Conservation (phyloP, 2,113 vertebrate species). For the Micromys minutus region DNA sequence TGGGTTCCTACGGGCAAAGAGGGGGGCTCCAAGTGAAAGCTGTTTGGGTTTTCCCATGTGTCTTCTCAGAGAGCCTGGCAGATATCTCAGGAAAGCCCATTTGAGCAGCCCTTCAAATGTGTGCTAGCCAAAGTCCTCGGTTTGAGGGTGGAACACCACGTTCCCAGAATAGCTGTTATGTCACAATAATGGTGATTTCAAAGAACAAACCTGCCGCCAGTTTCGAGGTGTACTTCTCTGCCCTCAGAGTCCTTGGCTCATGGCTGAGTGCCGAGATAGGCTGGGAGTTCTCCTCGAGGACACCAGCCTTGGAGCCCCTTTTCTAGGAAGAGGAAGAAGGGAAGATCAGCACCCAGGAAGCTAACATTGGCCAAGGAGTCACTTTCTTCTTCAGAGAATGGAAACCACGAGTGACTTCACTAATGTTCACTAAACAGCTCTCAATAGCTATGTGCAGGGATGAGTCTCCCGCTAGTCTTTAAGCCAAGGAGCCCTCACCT, state of each 20-base stretch:
- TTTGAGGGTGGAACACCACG: accelerated
- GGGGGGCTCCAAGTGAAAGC: not conserved
- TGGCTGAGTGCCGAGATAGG: not conserved
- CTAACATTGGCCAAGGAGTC: not conserved
- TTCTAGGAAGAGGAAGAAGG: not conserved
- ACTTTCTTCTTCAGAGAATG: not conserved
- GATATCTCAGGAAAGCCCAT: not conserved
- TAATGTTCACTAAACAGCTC: accelerated
- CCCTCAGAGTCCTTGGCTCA: not conserved
- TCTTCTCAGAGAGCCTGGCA: not conserved
- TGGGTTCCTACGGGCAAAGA: not conserved
- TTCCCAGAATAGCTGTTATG: not conserved
- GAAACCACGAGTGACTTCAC: not conserved
- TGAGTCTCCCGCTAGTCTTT: not conserved
- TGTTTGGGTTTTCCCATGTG: not conserved
- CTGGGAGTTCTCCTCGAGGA: not conserved
- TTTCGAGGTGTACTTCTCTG: not conserved
- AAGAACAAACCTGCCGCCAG: not conserved
- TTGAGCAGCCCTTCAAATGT: not conserved
- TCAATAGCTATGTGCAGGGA: not conserved
- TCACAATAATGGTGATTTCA: not conserved
- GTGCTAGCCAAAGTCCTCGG: not conserved
- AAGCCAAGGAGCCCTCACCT: not conserved
- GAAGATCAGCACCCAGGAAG: not conserved
- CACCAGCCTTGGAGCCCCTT: not conserved